Percentiles rank a stretch among this genome's conserved stretches.
These are phyloP conservation scores for Cynodonichthys magdalenae DNA, from an alignment of 2,797 vertebrate species.

Conservation along the genomic window DNA sequence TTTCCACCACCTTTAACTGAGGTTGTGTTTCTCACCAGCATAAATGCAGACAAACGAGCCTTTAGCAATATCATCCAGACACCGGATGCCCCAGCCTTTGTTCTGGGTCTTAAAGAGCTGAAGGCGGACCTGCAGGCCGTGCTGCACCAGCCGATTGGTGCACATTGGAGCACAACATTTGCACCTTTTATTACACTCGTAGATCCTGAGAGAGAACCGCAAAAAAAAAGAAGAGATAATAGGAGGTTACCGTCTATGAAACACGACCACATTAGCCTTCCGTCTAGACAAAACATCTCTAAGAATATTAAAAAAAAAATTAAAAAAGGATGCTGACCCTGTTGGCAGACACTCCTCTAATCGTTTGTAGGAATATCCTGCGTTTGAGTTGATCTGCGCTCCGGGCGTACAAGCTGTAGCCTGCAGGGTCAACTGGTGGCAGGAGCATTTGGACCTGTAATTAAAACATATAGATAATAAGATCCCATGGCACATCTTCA, in stretches of 20 bases:
- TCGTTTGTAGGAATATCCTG: conserved; percentile 91
- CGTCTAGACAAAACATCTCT: too few species aligned
- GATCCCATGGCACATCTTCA: conserved; percentile 3
- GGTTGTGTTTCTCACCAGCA: conserved; percentile 82
- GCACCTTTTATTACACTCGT: conserved; percentile 96
- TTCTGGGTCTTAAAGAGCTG: conserved; percentile 99
- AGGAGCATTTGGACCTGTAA: conserved; percentile 91
- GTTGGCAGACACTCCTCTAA: conserved; percentile 96
- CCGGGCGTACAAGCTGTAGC: conserved; percentile 93
- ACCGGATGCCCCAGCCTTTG: conserved; percentile 99
- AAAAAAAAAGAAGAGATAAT: not conserved
- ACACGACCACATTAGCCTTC: conserved; percentile 5
- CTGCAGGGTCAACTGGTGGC: conserved; percentile 94
- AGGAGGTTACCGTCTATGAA: conserved; percentile 3
- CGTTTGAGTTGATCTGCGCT: conserved; percentile 87
- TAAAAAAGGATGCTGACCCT: conserved; percentile 82
- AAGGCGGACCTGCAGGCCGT: conserved; percentile 94
- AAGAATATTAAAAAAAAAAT: too few species aligned
- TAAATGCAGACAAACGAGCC: conserved; percentile 99
- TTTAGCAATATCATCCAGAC: conserved; percentile 95
- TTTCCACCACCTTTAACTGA: not conserved
- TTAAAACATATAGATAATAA: conserved; percentile 18
- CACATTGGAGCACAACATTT: conserved; percentile 91
- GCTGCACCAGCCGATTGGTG: conserved; percentile 94
- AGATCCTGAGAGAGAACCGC: conserved; percentile 81